Conservation (phyloP, 2,888 invertebrate genomes). For the Branchellion lobata region DNA sequence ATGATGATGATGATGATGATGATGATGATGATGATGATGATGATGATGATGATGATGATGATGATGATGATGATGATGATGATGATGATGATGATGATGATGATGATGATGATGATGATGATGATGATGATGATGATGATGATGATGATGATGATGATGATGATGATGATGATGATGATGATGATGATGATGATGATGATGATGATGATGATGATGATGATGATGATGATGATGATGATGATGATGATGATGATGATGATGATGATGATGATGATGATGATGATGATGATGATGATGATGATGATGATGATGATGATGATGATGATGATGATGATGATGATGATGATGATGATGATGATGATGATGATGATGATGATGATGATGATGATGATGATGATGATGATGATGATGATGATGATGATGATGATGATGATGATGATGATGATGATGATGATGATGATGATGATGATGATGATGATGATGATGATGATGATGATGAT, state of each 20-base stretch:
- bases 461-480: no score
- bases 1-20: slow-evolving; percentile 6
- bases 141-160: background rate
- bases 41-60: background rate
- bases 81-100: background rate
- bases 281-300: background rate
- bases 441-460: no score
- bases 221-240: background rate
- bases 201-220: background rate
- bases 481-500: no score
- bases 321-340: background rate
- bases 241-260: background rate
- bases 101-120: slow-evolving; percentile 2
- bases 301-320: background rate
- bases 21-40: slow-evolving; percentile 1
- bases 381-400: no score
- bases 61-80: slow-evolving; percentile 9
- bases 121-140: background rate
- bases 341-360: background rate
- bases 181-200: background rate
- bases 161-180: background rate
- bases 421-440: no score
- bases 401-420: no score
- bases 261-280: background rate
- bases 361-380: no score